A percentile compares a stretch with the other conserved stretches of the same genome.
These are phyloP conservation scores for Podargus strigoides DNA, from an alignment of 2,797 vertebrate species.

Conservation along the genomic window DNA sequence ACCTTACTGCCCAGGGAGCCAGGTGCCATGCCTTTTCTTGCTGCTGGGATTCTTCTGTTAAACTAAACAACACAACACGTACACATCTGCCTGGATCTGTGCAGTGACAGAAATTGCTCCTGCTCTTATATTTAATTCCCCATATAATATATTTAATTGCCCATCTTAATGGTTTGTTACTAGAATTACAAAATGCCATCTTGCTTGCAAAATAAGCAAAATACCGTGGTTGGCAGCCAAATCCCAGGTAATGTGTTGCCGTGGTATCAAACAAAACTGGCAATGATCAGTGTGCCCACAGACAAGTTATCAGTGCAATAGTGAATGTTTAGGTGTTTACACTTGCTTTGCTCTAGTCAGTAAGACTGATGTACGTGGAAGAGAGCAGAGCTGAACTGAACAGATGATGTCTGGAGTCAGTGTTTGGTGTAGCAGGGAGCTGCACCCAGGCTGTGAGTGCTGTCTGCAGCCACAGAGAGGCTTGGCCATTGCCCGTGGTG, in stretches of 20 bases:
- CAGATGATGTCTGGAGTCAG: background rate
- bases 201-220: background rate
- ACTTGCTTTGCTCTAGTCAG: rapidly evolving
- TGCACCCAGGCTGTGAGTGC: rapidly evolving
- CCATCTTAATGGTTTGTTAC: background rate
- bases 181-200: background rate
- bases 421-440: rapidly evolving
- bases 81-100: background rate
- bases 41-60: background rate
- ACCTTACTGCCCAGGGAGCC: background rate
- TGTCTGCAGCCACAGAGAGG: background rate
- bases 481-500: background rate
- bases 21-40: background rate
- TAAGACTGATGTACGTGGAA: rapidly evolving
- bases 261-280: rapidly evolving
- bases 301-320: background rate
- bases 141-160: background rate
- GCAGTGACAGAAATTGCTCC: background rate
- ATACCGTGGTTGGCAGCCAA: background rate
- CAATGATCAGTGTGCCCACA: rapidly evolving
- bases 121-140: background rate
- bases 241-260: background rate
- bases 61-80: background rate
- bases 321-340: background rate
- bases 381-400: background rate